Evolutionary conservation across 1,140 invertebrate species (phyloP).

Genomic region (Ips typographus): DNA sequence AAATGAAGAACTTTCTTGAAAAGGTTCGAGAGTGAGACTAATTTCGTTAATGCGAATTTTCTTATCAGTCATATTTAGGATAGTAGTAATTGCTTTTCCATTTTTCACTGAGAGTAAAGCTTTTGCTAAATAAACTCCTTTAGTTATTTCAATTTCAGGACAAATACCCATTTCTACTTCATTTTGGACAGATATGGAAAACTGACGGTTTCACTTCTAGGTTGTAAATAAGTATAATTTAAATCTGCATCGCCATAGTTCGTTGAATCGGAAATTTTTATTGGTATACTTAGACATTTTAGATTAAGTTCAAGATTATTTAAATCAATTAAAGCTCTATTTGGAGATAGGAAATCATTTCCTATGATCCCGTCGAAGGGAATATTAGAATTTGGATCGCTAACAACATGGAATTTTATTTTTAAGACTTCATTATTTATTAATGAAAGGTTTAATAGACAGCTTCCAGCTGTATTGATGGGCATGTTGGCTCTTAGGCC

Average conservation of each 20-base stretch:
- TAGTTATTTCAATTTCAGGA: constrained; percentile 23
- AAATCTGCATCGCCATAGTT: not conserved
- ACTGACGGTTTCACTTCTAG: constrained; percentile 24
- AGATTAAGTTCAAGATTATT: constrained; percentile 7
- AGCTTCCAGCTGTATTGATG: constrained; percentile 14
- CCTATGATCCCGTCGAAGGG: constrained; percentile 35
- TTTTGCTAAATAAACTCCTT: constrained; percentile 33
- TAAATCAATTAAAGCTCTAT: constrained; percentile 23
- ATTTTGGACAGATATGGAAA: constrained; percentile 31
- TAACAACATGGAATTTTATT: constrained; percentile 34
- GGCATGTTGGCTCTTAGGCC: constrained; percentile 20
- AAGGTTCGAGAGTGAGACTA: constrained; percentile 8
- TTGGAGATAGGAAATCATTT: constrained; percentile 26
- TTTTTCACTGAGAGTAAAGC: constrained; percentile 21
- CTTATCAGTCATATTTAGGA: constrained; percentile 33
- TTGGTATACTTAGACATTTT: constrained; percentile 7
- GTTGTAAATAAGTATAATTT: constrained; percentile 10
- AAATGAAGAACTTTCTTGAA: constrained; percentile 21
- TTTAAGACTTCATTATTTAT: constrained; percentile 15
- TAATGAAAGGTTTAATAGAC: not conserved
- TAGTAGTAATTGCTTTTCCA: constrained; percentile 27
- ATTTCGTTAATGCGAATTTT: constrained; percentile 10
- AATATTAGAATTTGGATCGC: constrained; percentile 15
- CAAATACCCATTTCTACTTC: constrained; percentile 29
- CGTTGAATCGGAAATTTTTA: not conserved